A percentile compares a stretch with the other conserved stretches of the same genome.
Conservation (phyloP, 2,888 invertebrate genomes). For the Anagyrus pseudococci region DNA sequence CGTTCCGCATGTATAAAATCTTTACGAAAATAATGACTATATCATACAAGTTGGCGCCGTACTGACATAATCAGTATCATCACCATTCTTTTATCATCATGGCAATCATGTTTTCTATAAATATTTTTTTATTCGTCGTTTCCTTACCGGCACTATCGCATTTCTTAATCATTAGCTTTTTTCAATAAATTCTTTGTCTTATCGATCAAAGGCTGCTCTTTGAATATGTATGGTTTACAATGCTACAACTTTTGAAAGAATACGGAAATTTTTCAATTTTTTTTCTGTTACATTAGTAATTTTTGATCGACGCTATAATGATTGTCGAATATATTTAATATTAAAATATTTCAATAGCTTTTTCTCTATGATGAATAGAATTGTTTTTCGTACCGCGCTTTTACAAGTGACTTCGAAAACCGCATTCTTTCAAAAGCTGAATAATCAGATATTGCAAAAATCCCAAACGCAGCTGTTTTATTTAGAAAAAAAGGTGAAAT, state of each 20-base stretch:
- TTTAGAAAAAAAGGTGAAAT: no score
- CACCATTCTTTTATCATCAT: conserved; percentile 1
- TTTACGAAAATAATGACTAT: conserved; percentile 57
- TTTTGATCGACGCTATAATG: not conserved
- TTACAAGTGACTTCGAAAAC: not conserved
- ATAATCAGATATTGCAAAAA: conserved; percentile 11
- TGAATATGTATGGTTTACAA: conserved; percentile 20
- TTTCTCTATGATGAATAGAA: conserved; percentile 11
- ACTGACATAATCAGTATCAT: conserved; percentile 21
- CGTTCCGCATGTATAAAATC: conserved; percentile 50
- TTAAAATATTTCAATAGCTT: not conserved
- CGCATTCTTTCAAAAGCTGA: conserved; percentile 18
- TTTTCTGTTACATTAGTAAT: not conserved
- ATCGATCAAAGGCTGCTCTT: conserved; percentile 20
- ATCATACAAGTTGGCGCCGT: conserved; percentile 47
- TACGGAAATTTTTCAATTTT: conserved; percentile 12
- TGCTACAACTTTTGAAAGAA: conserved; percentile 26
- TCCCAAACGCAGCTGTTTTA: conserved; percentile 8
- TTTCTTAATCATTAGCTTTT: conserved; percentile 6
- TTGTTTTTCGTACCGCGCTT: no score
- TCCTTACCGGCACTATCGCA: conserved; percentile 1
- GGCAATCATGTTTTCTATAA: conserved; percentile 14
- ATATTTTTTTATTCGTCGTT: conserved; percentile 1
- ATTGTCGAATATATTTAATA: not conserved
- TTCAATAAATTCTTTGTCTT: conserved; percentile 9